phyloP scores from a whole-genome alignment of 1,140 invertebrate genomes.

The Marisa cornuarietis region DNA sequence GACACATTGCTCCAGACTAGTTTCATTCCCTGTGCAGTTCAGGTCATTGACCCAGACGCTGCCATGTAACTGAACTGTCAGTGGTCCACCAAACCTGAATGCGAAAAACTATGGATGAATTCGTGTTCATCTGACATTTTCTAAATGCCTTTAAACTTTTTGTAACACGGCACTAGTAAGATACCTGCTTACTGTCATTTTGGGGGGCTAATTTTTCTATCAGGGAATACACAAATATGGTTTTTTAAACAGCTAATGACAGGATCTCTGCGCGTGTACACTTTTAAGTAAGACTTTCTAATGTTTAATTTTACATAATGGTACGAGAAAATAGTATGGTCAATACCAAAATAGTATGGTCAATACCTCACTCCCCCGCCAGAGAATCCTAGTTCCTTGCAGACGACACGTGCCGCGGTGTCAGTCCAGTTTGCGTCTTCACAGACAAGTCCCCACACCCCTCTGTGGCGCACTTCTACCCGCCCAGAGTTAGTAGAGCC shows the following conservation, averaged over 20 bases:
- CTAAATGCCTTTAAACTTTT: too few relatives aligned
- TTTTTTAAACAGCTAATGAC: not conserved
- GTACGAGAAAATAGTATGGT: not conserved
- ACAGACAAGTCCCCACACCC: slow-evolving; percentile 48
- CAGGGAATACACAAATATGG: not conserved
- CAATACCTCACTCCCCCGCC: slow-evolving; percentile 8
- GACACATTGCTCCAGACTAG: slow-evolving; percentile 43
- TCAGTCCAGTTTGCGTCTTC: slow-evolving; percentile 47
- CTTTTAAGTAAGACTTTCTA: not conserved
- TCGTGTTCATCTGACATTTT: not conserved
- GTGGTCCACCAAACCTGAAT: not conserved
- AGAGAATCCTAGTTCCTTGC: slow-evolving; percentile 36
- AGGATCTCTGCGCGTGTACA: not conserved
- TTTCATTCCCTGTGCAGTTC: slow-evolving; percentile 45
- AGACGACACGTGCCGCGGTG: slow-evolving; percentile 43
- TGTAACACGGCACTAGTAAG: not conserved
- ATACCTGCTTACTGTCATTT: not conserved
- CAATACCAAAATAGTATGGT: too few relatives aligned
- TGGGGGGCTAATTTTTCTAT: not conserved
- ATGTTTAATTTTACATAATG: not conserved
- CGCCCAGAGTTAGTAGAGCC: slow-evolving; percentile 36
- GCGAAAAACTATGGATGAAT: not conserved
- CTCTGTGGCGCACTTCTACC: slow-evolving; percentile 38
- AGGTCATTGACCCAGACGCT: slow-evolving; percentile 75
- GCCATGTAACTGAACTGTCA: not conserved